Evolutionary conservation across 2,113 vertebrate genomes (phyloP), one percentile per base, ranked within the genome.

Genomic region (Acrocephalus arundinaceus): DNA sequence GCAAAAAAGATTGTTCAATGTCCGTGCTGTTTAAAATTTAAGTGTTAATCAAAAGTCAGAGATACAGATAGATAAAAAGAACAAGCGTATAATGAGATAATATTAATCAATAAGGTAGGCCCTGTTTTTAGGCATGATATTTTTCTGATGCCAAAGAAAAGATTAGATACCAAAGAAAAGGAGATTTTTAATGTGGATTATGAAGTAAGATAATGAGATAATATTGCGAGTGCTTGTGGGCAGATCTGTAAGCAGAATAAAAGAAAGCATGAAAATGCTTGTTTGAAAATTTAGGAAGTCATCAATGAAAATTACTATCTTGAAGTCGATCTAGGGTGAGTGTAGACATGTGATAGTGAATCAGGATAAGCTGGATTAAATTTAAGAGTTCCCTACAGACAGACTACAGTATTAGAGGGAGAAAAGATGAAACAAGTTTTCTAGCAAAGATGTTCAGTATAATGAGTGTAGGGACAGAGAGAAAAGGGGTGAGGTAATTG

Each of bases 71-170:
- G 94, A 94, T 95, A 94, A 93, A 78, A 93, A 95, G 92, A 95
- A 97, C 94, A 96, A 96, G 96, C 85, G 86, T 95, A 92, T 83
- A 93, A 95, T 88, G 90, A 95, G 94, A 95, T 96, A 93, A 93
- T 94, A 88, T 95, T 95, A 90, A 96, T 93, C 94, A 93, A 91
- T 93, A 95, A 55, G 63, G 92, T 96, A 95, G 87, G 39, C 78
- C 85, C 87, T 96, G 78, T 4, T 96, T 90, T 91, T 86, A 87
- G 85, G 90, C 94, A 41, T 59, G 86, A 84, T 79, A 39, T 68
- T 96, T 88, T 95, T 94, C 88, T 94, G 46, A 97, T 95, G 93
- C 91, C 62, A 72, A 87, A 90, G 72, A 87, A 92, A 92, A 96
- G 93, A 95, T 96, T 88, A 96, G 95, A 94, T 94, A 71, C 79